A percentile compares a stretch with the other conserved stretches of the same genome.
These are phyloP conservation scores for Tachina fera DNA, from an alignment of 2,888 invertebrate species.

Conservation along the genomic window DNA sequence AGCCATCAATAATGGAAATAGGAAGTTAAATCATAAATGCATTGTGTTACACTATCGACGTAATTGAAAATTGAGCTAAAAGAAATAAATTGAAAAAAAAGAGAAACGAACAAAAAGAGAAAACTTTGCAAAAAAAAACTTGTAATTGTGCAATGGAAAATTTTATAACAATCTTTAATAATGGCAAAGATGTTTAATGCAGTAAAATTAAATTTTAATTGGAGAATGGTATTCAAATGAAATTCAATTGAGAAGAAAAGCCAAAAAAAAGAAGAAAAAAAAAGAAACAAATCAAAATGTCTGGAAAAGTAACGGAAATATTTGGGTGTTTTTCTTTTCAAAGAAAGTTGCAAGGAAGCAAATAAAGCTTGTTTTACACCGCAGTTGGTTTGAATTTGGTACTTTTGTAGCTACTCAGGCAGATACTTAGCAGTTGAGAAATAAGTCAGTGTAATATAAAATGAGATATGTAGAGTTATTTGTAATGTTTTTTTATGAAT, in stretches of 20 bases:
- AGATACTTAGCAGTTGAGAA: too few relatives aligned
- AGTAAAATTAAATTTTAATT: constrained; percentile 66
- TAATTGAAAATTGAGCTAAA: constrained; percentile 51
- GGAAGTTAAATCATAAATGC: constrained; percentile 62
- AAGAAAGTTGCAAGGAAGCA: not conserved
- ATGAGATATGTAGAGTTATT: too few relatives aligned
- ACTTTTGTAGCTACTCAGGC: not conserved
- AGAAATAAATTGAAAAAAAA: constrained; percentile 7
- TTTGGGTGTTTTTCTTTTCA: not conserved
- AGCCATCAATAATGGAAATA: constrained; percentile 62
- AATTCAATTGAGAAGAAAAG: constrained; percentile 1
- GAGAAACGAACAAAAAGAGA: not conserved
- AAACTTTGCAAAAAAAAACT: constrained; percentile 5
- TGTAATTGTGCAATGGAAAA: constrained; percentile 54
- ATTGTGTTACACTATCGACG: constrained; percentile 63
- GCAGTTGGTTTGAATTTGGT: not conserved
- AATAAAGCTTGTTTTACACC: not conserved
- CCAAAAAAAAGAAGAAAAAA: not conserved
- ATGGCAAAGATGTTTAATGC: constrained; percentile 59
- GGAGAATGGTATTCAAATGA: constrained; percentile 49
- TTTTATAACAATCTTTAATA: constrained; percentile 50
- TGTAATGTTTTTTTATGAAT: too few relatives aligned
- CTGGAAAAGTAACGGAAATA: constrained; percentile 20
- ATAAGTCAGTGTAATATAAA: too few relatives aligned
- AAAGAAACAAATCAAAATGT: constrained; percentile 29